Base-by-base conservation (phyloP, 2,888 invertebrate genomes). In the Ommatoiulus sabulosus region DNA sequence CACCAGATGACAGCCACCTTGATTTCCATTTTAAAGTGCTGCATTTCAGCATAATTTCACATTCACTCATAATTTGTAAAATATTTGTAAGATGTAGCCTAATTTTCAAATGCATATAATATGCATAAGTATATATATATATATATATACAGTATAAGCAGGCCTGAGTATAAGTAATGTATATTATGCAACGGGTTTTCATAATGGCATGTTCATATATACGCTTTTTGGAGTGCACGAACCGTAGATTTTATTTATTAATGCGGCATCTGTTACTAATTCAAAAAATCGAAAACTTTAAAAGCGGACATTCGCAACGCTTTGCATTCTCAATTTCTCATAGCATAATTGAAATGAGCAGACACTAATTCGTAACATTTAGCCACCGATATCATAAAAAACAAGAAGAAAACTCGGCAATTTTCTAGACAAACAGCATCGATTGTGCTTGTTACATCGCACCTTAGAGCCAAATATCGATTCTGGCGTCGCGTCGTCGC, bases 391-490 rank as follows among this genome's bases (percentile, higher is more conserved):
- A 15, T 80, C 6, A 35, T 35, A 10, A 80, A 80, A 80, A 80
- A 80, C 35, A 7, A 35, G 35, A 35, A 35, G 12, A 80, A 80
- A 52, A 35, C 80, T 72, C 72, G 1, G 80, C 80, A 12, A 80
- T 80, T 80, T 80, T 35, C 80, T 80, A 80, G 35, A 35, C 80
- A 80, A 72, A 72, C 24, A 72, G 24, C 17, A 72, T 72, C n/a
- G 20, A 7, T 48, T 12, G 80, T 80, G 80, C 80, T 80, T 80
- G 80, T 80, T 80, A 35, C 35, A 15, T 80, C 80, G 35, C 24
- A 80, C 35, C 80, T 80, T 80, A 35, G 35, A 35, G 12, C 80
- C 80, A 80, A 80, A 24, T 80, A 80, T 80, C 80, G 80, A 80
- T 80, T 80, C 15, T 80, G 24, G 24, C 15, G 12, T 12, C 52